Percentiles rank a stretch among this genome's conserved stretches.
phyloP scores from a whole-genome alignment of 1,140 invertebrate genomes.

The Limonius californicus region DNA sequence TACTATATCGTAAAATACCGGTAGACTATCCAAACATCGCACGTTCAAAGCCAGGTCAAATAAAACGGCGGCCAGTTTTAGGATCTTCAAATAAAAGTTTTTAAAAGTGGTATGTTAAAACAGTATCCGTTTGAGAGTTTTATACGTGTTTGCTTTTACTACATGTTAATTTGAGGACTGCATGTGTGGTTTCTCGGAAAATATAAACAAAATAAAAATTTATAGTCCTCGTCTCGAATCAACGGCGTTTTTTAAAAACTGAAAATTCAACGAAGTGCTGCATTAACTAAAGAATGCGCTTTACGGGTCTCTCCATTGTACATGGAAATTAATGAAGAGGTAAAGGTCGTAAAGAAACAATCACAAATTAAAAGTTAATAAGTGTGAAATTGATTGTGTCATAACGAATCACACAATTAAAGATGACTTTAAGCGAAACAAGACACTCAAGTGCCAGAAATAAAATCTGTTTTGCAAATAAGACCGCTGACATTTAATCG shows the following conservation, averaged over 20 bases:
- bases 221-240: neutral
- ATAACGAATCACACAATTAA: constrained; percentile 9
- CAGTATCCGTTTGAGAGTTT: neutral
- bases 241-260: too few relatives aligned
- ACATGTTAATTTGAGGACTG: neutral
- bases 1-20: constrained; percentile 15
- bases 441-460: neutral
- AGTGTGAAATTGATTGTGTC: constrained; percentile 10
- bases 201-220: constrained; percentile 8
- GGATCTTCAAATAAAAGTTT: constrained; percentile 13
- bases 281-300: neutral
- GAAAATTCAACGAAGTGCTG: too few relatives aligned
- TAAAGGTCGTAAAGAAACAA: constrained; percentile 5
- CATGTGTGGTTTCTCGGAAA: neutral
- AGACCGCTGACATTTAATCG: too few relatives aligned
- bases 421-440: constrained; percentile 6
- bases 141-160: constrained; percentile 10
- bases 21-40: constrained; percentile 9
- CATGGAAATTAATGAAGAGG: constrained; percentile 7
- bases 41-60: neutral
- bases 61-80: constrained; percentile 11
- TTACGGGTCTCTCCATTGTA: neutral
- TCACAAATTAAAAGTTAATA: constrained; percentile 11
- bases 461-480: too few relatives aligned
- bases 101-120: constrained; percentile 16